phyloP scores from a whole-genome alignment of 2,113 vertebrate genomes.

The Trinectes maculatus region DNA sequence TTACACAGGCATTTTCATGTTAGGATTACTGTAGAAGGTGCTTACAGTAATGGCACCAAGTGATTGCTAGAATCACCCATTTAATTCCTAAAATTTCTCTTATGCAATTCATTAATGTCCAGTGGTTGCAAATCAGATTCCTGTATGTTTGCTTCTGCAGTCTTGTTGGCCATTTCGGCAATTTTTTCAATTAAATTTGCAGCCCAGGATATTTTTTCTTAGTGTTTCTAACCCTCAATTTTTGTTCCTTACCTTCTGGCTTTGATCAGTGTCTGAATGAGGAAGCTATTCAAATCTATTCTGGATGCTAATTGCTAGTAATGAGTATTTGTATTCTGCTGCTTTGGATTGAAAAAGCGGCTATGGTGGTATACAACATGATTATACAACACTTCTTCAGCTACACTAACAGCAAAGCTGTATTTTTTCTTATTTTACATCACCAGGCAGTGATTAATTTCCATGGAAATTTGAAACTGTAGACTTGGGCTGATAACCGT shows the following conservation, averaged over 20 bases:
- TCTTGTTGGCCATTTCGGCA: neutral
- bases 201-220: neutral
- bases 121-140: neutral
- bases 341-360: neutral
- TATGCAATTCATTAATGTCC: neutral
- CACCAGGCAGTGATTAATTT: conserved; percentile 28
- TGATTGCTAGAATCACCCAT: neutral
- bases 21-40: conserved; percentile 9
- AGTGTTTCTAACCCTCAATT: neutral
- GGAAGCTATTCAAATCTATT: neutral
- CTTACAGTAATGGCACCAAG: neutral
- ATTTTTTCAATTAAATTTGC: neutral
- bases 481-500: conserved; percentile 51
- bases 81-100: neutral
- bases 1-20: neutral
- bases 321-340: neutral
- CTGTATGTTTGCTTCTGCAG: neutral
- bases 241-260: no score
- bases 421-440: conserved; percentile 28
- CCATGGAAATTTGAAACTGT: conserved; percentile 36
- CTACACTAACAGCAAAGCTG: conserved; percentile 34
- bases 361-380: neutral
- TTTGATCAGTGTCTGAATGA: no score
- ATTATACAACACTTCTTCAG: neutral
- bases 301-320: neutral